Evolutionary conservation across 2,888 invertebrate genomes (phyloP).

Genomic region (Megamerina dolium): DNA sequence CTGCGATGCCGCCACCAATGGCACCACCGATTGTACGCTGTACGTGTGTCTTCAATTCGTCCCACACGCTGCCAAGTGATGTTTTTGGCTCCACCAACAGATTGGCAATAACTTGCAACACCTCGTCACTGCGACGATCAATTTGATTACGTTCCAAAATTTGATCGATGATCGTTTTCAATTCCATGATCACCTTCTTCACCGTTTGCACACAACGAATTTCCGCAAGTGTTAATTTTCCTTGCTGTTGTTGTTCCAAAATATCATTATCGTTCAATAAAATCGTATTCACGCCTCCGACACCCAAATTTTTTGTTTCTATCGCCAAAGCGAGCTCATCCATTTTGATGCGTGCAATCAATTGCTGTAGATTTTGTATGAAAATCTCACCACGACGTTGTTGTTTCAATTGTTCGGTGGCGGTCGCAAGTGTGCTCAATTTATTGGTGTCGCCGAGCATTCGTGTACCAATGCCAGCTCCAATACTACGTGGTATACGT

Average conservation of each 20-base stretch:
- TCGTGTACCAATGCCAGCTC: too few species aligned
- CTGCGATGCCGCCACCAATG: slow-evolving; percentile 49
- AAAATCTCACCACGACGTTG: slow-evolving; percentile 13
- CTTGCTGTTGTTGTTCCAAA: neutral
- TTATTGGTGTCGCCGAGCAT: too few species aligned
- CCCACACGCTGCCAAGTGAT: slow-evolving; percentile 23
- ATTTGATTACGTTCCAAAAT: slow-evolving; percentile 6
- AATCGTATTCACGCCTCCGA: slow-evolving; percentile 56
- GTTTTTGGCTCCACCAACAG: too few species aligned
- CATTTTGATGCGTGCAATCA: slow-evolving; percentile 23
- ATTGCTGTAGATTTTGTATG: slow-evolving; percentile 23
- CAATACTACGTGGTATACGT: slow-evolving; percentile 4
- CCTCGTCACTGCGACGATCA: slow-evolving; percentile 1
- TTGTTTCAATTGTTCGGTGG: slow-evolving; percentile 8
- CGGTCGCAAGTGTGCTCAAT: too few species aligned
- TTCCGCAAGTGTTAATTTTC: neutral
- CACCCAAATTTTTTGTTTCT: too few species aligned
- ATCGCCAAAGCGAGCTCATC: slow-evolving; percentile 19
- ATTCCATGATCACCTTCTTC: slow-evolving; percentile 12
- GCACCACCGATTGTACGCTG: slow-evolving; percentile 14
- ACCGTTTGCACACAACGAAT: slow-evolving; percentile 12
- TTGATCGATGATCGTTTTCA: slow-evolving; percentile 21
- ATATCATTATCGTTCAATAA: slow-evolving; percentile 51
- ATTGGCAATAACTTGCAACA: slow-evolving; percentile 12
- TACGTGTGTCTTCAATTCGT: slow-evolving; percentile 25